phyloP scores from a whole-genome alignment of 2,888 invertebrate species.

The Papilio gigon region DNA sequence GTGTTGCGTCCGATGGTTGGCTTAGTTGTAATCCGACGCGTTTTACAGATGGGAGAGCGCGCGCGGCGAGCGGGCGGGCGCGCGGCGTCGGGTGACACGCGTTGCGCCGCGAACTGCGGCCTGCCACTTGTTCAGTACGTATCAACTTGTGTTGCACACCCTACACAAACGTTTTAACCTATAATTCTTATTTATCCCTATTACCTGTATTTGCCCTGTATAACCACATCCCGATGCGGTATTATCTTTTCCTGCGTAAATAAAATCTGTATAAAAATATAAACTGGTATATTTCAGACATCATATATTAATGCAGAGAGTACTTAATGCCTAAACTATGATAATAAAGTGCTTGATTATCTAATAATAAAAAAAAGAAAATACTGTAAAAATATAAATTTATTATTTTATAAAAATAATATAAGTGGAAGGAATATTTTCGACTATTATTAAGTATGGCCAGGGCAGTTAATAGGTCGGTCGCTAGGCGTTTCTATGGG shows the following conservation, averaged over 20 bases:
- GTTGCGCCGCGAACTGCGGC: slow-evolving; percentile 62
- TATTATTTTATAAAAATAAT: not conserved
- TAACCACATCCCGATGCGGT: slow-evolving; percentile 15
- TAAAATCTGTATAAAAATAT: not conserved
- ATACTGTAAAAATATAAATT: not conserved
- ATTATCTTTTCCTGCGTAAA: not conserved
- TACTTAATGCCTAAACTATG: too few species aligned
- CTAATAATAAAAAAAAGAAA: not conserved
- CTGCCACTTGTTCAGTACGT: slow-evolving; percentile 69
- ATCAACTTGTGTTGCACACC: slow-evolving; percentile 41
- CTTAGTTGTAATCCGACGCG: slow-evolving; percentile 59
- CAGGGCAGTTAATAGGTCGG: slow-evolving; percentile 57
- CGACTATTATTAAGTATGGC: slow-evolving; percentile 45
- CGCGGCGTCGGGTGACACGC: slow-evolving; percentile 72
- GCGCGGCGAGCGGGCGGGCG: slow-evolving; percentile 70
- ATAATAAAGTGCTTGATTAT: too few species aligned
- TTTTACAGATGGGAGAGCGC: slow-evolving; percentile 78
- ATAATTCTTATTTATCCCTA: not conserved
- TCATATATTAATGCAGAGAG: not conserved
- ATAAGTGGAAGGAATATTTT: not conserved
- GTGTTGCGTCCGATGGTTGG: slow-evolving; percentile 18
- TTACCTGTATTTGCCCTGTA: slow-evolving; percentile 10
- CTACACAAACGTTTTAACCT: not conserved
- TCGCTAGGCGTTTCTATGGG: slow-evolving; percentile 51
- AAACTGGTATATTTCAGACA: too few species aligned